These are phyloP conservation scores for Panzeria rudis DNA, from an alignment of 2,888 invertebrate genomes.

Conservation along the genomic window DNA sequence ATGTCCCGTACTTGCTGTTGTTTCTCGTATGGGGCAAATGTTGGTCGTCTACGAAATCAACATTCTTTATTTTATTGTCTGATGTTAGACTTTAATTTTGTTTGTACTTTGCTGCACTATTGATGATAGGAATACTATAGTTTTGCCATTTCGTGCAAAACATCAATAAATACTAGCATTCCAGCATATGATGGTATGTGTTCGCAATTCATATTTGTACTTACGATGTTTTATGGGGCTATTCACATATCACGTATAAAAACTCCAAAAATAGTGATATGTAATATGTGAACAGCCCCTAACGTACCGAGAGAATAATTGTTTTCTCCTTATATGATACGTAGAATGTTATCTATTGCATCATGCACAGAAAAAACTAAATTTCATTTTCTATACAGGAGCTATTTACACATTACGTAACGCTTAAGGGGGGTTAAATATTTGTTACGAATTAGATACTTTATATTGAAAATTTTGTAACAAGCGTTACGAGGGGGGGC, in stretches of 20 bases:
- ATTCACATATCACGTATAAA: too few species aligned
- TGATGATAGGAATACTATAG: neutral
- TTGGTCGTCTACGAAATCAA: conserved; percentile 19
- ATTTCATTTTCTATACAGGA: too few species aligned
- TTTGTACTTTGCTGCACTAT: neutral
- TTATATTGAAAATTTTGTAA: too few species aligned
- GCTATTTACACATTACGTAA: too few species aligned
- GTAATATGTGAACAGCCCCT: too few species aligned
- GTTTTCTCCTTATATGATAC: neutral
- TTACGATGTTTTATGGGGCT: too few species aligned
- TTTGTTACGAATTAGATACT: too few species aligned
- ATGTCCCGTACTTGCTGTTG: neutral
- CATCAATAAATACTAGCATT: conserved; percentile 6
- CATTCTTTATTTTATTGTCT: conserved; percentile 22
- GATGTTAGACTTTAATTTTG: neutral
- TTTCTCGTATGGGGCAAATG: neutral
- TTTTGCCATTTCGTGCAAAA: neutral
- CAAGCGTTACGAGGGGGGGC: too few species aligned
- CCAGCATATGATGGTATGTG: neutral
- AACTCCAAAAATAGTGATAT: neutral
- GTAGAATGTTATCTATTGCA: too few species aligned
- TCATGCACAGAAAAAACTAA: too few species aligned
- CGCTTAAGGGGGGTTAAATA: too few species aligned
- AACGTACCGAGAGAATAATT: neutral
- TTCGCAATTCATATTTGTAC: neutral